These are phyloP conservation scores for Eustalomyia histrio DNA, from an alignment of 2,888 invertebrate species.

Conservation along the genomic window DNA sequence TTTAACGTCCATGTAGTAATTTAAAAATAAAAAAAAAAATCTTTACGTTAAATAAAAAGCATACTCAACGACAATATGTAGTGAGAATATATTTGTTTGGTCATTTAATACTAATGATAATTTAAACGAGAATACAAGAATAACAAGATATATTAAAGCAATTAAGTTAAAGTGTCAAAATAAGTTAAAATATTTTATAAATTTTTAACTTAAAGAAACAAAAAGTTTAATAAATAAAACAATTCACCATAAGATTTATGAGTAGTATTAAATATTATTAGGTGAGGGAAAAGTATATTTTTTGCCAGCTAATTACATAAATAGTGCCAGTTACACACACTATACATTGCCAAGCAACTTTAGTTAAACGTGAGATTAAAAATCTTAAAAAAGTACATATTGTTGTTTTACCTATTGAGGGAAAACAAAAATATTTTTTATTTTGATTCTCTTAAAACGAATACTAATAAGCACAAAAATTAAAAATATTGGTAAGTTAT, in stretches of 20 bases:
- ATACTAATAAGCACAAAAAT: too few relatives aligned
- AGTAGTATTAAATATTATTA: neutral
- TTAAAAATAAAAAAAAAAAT: neutral
- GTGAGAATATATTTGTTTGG: conserved; percentile 2
- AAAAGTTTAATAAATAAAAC: neutral
- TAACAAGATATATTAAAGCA: neutral
- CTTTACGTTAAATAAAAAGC: neutral
- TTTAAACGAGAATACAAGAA: neutral
- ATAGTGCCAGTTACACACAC: too few relatives aligned
- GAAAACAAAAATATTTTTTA: too few relatives aligned
- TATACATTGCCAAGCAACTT: too few relatives aligned
- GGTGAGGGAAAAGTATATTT: neutral
- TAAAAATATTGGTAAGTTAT: too few relatives aligned
- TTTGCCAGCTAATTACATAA: too few relatives aligned
- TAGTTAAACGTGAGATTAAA: too few relatives aligned
- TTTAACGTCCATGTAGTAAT: neutral
- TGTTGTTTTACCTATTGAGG: too few relatives aligned
- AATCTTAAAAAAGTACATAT: too few relatives aligned
- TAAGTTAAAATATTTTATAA: conserved; percentile 3
- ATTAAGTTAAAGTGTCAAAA: conserved; percentile 7
- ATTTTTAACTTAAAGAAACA: neutral
- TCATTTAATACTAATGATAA: conserved; percentile 22
- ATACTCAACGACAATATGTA: conserved; percentile 2
- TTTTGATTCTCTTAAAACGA: too few relatives aligned
- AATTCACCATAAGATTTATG: neutral